Conservation (phyloP, 2,797 vertebrate genomes). For the Brachymystax lenok region DNA sequence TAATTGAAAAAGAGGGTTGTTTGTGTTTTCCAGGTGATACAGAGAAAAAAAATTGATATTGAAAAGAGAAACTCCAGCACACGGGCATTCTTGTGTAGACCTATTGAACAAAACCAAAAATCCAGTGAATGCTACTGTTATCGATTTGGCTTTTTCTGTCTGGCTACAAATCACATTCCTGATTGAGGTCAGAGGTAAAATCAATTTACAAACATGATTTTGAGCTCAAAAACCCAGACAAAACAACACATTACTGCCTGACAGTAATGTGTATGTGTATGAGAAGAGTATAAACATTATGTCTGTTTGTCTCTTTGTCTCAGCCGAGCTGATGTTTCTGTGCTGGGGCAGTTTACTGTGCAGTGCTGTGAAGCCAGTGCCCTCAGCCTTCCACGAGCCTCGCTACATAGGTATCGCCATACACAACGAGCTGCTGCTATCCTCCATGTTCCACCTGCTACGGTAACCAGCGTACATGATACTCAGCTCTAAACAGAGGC, state of each 20-base stretch:
- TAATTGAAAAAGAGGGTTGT: neutral
- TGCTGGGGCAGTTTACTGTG: conserved; percentile 92
- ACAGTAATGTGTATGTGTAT: neutral
- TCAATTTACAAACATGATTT: neutral
- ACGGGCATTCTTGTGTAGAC: neutral
- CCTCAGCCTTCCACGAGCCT: conserved; percentile 92
- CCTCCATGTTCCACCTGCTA: conserved; percentile 85
- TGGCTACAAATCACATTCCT: neutral
- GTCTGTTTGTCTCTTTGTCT: neutral
- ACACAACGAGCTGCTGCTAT: conserved; percentile 92
- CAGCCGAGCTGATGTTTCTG: conserved; percentile 91
- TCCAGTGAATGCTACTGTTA: neutral
- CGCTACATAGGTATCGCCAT: conserved; percentile 94
- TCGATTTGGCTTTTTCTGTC: neutral
- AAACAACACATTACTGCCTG: neutral
- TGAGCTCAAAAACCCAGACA: neutral
- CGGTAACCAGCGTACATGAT: conserved; percentile 68
- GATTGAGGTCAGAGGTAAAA: neutral
- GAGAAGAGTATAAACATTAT: neutral
- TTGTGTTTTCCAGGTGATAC: neutral
- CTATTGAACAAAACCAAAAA: too few species aligned
- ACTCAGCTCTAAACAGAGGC: neutral
- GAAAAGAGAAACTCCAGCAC: neutral
- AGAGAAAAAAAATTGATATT: neutral
- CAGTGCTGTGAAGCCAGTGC: conserved; percentile 83